A percentile compares a stretch with the other conserved stretches of the same genome.
These are phyloP conservation scores for Theonella swinhoei DNA, from an alignment of 37 sponge, comb jelly and placozoan species.

Conservation along the genomic window DNA sequence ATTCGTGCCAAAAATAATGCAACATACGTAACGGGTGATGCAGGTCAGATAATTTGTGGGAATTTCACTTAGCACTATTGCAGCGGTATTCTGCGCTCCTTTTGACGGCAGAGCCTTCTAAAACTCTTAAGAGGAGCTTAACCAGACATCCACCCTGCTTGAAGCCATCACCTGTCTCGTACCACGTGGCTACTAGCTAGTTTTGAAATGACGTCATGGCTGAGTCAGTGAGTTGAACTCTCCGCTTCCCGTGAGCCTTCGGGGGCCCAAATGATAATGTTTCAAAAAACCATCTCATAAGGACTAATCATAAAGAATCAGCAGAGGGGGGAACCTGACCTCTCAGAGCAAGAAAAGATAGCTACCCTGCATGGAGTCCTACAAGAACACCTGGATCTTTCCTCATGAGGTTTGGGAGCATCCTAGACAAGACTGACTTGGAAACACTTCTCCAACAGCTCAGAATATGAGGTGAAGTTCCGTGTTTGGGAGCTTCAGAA, in stretches of 20 bases:
- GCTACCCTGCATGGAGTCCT: slow-evolving; percentile 28
- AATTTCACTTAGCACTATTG: too few species aligned
- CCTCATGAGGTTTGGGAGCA: slow-evolving; percentile 71
- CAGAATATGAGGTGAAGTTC: slow-evolving; percentile 62
- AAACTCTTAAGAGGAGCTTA: slow-evolving; percentile 63
- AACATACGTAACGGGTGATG: too few species aligned
- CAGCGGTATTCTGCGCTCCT: too few species aligned
- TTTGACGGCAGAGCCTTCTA: too few species aligned
- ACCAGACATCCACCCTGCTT: slow-evolving; percentile 58
- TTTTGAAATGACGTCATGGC: not conserved
- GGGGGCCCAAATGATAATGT: slow-evolving; percentile 34
- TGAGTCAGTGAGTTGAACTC: too few species aligned
- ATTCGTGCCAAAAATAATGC: too few species aligned
- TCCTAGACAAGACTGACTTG: slow-evolving; percentile 54
- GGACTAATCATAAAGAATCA: slow-evolving; percentile 67
- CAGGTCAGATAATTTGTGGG: too few species aligned
- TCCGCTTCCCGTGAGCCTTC: not conserved
- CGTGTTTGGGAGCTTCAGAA: slow-evolving; percentile 47
- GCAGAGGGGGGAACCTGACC: slow-evolving; percentile 84
- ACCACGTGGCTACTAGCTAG: not conserved
- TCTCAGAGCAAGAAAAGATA: slow-evolving; percentile 60
- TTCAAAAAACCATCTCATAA: slow-evolving; percentile 39
- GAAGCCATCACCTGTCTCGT: not conserved
- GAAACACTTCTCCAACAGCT: slow-evolving; percentile 39
- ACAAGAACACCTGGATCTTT: slow-evolving; percentile 39